Evolutionary conservation across 2,888 invertebrate species (phyloP).

Genomic region (Eristalinus sepulchralis): DNA sequence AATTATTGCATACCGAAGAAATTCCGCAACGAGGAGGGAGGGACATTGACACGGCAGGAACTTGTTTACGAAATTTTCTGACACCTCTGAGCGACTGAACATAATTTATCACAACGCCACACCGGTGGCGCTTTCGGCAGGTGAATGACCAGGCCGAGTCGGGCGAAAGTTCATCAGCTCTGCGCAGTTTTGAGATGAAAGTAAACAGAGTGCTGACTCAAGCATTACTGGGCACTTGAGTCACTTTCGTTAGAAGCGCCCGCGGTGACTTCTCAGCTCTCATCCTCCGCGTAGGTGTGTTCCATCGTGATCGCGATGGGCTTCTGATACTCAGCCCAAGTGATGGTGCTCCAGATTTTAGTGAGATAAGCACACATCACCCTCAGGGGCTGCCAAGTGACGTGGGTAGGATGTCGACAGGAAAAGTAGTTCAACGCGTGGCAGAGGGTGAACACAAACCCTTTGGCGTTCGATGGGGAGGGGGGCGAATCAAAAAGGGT

Average conservation of each 20-base stretch:
- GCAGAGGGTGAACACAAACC: neutral
- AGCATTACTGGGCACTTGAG: neutral
- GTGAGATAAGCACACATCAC: neutral
- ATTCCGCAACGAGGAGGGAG: conserved; percentile 1
- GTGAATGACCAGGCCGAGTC: neutral
- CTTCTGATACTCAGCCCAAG: neutral
- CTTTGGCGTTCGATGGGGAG: neutral
- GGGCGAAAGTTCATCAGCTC: neutral
- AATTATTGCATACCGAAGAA: conserved; percentile 32
- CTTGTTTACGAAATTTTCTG: conserved; percentile 27
- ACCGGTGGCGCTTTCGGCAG: neutral
- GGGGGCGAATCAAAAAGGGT: neutral
- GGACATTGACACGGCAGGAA: conserved; percentile 22
- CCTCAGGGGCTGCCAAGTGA: neutral
- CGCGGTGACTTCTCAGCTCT: neutral
- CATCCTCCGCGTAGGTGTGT: neutral
- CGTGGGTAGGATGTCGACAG: neutral
- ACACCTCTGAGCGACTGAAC: neutral
- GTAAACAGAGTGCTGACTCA: neutral
- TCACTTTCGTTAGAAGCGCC: conserved; percentile 26
- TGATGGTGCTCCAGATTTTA: neutral
- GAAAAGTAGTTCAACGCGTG: neutral
- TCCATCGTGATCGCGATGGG: conserved; percentile 1
- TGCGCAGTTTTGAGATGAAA: neutral
- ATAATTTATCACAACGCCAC: conserved; percentile 1